Base-by-base conservation (phyloP, 2,113 vertebrate genomes). In the Anser brachyrhynchus region DNA sequence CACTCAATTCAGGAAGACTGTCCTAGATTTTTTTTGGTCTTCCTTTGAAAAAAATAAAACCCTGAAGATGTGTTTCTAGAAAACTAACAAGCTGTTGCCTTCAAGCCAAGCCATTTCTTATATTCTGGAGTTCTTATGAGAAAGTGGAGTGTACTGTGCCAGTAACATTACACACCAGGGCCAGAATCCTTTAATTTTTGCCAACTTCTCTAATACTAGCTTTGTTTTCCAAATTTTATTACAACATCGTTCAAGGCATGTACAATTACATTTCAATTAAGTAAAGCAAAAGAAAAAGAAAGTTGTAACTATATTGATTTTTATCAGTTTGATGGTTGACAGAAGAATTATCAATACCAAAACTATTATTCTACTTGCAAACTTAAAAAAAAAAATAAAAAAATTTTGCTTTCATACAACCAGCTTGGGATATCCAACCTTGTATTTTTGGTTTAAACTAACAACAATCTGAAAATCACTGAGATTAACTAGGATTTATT, bases 1-100 rank as follows among this genome's bases (percentile, higher is more conserved):
- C 84, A 96, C 70, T 90, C 78, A 92, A 11, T 93, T 96, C 71
- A 94, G 77, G 52, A 91, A 91, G 88, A 73, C 44, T 96, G 10
- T 69, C 57, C 65, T 92, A 86, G 62, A 65, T 65, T 41, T 41
- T 65, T 61, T 64, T 52, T 26, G 7, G 37, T 62, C 25, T 64
- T 28, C 37, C 41, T 65, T 25, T 41, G 37, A 19, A 29, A 41
- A 28, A 6, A 6, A 26, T 3, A 54, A 96, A 97, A 94, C 43
- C 80, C 84, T 83, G 28, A 86, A 89, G 97, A 94, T 14, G 29
- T 92, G 54, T 89, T 97, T 97, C 94, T 92, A 96, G 93, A 97
- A 97, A 97, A 66, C 84, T 79, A 97, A 95, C 77, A 95, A 96
- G 93, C 79, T 97, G 84, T 55, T 97, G 93, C 86, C 89, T 94